Evolutionary conservation across 2,888 invertebrate genomes (phyloP), one percentile per base, ranked within the genome.

Genomic region (Leucania comma): DNA sequence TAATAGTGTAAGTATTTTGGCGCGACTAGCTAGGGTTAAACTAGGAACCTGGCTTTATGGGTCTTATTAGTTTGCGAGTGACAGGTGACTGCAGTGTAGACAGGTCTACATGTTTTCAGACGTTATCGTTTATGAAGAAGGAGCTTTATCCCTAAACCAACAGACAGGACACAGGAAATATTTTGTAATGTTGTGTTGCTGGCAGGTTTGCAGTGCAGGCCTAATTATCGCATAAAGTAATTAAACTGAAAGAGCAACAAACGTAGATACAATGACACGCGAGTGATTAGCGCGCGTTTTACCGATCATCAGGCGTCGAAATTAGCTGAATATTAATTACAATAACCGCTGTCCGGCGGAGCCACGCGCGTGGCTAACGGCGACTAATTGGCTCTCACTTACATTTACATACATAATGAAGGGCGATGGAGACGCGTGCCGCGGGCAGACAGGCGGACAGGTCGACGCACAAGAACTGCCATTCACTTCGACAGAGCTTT

Each of bases 311-410:
- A n/a, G 1, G 51, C 38, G 46, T n/a, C 22, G 26, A 24, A 14
- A 75, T 66, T 65, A 75, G 42, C 58, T 50, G 48, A 58, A 62
- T 66, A 75, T 66, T 66, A 59, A 75, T 75, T 51, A 66, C 66
- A 69, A 59, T 54, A 46, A 42, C 57, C 51, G 32, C 46, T 20
- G 54, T 14, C 32, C 48, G 20, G 8, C 24, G 22, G 8, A 10
- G 38, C 38, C 0, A n/a, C 1, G 17, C 62, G 53, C 32, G 68
- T 38, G 56, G 2, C 26, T 10, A 5, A 2, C 22, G 26, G 10
- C 24, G 29, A 6, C 20, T 51, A 32, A 20, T 24, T 20, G 22
- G n/a, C 66, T 48, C 61, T 67, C 29, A 6, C 46, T 48, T 17
- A 51, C 46, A 38, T 48, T 69, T 51, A 42, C 17, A 38, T 68